Base-by-base conservation (phyloP, 2,797 vertebrate genomes). In the Aulostomus chinensis region DNA sequence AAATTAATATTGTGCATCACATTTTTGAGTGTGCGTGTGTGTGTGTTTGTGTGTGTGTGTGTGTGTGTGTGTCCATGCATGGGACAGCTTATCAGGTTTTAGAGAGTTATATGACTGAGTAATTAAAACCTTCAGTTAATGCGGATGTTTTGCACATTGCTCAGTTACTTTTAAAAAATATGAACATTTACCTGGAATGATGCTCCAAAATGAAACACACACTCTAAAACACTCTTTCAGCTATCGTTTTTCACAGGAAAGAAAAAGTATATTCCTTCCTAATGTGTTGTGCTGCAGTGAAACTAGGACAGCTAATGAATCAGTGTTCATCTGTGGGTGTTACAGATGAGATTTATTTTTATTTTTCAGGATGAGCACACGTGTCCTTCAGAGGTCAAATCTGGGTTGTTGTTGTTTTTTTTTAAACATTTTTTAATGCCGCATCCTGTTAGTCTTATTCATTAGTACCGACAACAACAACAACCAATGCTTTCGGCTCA, bases 61-160 rank as follows among this genome's bases (percentile, higher is more conserved):
- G n/a, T n/a, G n/a, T n/a, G n/a, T n/a, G n/a, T 39, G 1, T n/a
- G 1, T 1, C 17, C 18, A 31, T 70, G 43, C 52, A 46, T 35
- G 46, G 49, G 36, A 78, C 66, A 75, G 68, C 65, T 73, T 84
- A 65, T 37, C 2, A 29, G 60, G 26, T 63, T 76, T 67, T 62
- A 45, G 43, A 40, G 42, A 54, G 40, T 74, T 60, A 66, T 33
- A 52, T 63, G 59, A 76, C 35, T 65, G 43, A 58, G 61, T 72
- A 58, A 77, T 81, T 69, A 49, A 57, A 61, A 40, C 32, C 20
- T 24, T 56, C 21, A 30, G 15, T 50, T 66, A 41, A 75, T 68
- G 53, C 15, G 17, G 32, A 57, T 67, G 53, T 37, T 62, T 42
- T 50, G 46, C 47, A 58, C 32, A 21, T n/a, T n/a, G n/a, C 52